Evolutionary conservation across 2,797 vertebrate genomes (phyloP).

Genomic region (Lutra lutra): DNA sequence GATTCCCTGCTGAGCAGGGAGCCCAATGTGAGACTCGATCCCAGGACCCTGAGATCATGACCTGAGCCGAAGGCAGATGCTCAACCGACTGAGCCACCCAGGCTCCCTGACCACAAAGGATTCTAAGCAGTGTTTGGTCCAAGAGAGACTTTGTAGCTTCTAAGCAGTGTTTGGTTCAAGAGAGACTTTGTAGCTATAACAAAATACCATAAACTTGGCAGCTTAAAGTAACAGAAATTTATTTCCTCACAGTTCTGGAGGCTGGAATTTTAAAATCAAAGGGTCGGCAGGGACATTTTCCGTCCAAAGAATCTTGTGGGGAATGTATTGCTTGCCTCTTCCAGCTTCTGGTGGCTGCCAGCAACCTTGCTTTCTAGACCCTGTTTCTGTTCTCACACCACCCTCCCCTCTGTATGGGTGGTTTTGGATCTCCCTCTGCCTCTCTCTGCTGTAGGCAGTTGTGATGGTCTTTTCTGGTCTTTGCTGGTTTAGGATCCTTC

Average conservation of each 20-base stretch:
- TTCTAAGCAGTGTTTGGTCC: too few relatives aligned
- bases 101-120: neutral
- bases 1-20: too few relatives aligned
- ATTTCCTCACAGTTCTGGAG: neutral
- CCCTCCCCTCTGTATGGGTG: neutral
- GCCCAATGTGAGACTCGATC: too few relatives aligned
- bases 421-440: neutral
- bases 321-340: neutral
- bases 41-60: too few relatives aligned
- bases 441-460: neutral
- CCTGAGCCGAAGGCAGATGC: too few relatives aligned
- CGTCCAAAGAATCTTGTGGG: neutral
- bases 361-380: neutral
- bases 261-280: neutral
- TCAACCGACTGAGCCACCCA: too few relatives aligned
- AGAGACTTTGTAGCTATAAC: neutral
- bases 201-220: neutral
- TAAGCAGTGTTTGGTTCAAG: neutral
- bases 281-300: neutral
- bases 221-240: neutral
- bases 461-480: neutral
- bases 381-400: neutral
- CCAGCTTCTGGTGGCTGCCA: neutral
- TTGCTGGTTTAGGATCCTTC: neutral
- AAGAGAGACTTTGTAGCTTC: neutral